phyloP scores from a whole-genome alignment of 2,888 invertebrate genomes.

The Blera fallax region DNA sequence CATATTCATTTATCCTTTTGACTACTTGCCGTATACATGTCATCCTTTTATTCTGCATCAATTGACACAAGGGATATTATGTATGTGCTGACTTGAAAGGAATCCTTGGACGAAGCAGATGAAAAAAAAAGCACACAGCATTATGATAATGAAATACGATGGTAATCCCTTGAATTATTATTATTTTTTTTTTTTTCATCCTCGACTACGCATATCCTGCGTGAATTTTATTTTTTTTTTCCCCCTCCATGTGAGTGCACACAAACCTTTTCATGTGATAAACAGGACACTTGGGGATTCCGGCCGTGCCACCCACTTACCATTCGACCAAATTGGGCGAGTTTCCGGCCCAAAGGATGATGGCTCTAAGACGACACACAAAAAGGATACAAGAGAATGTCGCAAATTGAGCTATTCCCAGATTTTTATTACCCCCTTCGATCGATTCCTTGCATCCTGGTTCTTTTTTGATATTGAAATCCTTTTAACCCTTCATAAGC shows the following conservation, averaged over 20 bases:
- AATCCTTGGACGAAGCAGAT: conserved; percentile 9
- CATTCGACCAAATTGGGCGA: conserved; percentile 56
- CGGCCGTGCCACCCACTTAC: conserved; percentile 1
- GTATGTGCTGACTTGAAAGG: conserved; percentile 21
- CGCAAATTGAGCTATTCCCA: conserved; percentile 72
- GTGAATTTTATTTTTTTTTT: conserved; percentile 17
- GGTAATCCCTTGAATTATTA: conserved; percentile 63
- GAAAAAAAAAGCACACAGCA: conserved; percentile 18
- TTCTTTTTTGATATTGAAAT: conserved; percentile 61
- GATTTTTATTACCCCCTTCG: conserved; percentile 70
- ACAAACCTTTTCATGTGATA: conserved; percentile 65
- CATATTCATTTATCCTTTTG: conserved; percentile 67
- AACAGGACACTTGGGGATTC: conserved; percentile 65
- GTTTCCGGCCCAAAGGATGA: conserved; percentile 44
- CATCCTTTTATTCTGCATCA: conserved; percentile 62
- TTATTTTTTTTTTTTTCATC: conserved; percentile 37
- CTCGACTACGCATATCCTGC: conserved; percentile 58
- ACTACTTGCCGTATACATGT: conserved; percentile 46
- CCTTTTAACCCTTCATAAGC: conserved; percentile 72
- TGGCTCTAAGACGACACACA: not conserved
- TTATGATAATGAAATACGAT: conserved; percentile 72
- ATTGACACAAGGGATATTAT: conserved; percentile 49
- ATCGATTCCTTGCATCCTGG: conserved; percentile 66
- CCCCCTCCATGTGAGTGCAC: not conserved
- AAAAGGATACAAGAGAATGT: conserved; percentile 59